Evolutionary conservation across 2,888 invertebrate species (phyloP).

Genomic region (Scaptomyza polygonia): DNA sequence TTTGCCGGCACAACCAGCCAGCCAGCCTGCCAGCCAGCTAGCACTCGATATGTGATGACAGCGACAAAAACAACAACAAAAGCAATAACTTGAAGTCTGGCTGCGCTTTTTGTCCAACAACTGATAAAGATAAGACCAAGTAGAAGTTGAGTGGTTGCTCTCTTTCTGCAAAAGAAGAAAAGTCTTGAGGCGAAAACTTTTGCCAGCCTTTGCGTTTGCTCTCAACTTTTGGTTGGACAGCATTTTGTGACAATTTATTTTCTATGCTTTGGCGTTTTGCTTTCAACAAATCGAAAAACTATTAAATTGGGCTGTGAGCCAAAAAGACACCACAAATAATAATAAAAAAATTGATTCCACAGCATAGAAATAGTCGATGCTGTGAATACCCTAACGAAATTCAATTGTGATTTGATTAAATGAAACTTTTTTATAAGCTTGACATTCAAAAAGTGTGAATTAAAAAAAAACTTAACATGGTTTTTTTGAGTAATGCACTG

Average conservation of each 20-base stretch:
- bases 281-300: conserved; percentile 80
- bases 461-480: too few relatives aligned
- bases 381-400: conserved; percentile 32
- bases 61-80: conserved; percentile 22
- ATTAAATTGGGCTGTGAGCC: conserved; percentile 79
- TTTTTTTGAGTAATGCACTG: neutral
- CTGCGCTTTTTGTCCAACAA: conserved; percentile 58
- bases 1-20: conserved; percentile 5
- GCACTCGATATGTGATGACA: conserved; percentile 57
- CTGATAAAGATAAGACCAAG: conserved; percentile 72
- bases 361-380: conserved; percentile 10
- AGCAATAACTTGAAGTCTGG: conserved; percentile 14
- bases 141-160: conserved; percentile 43
- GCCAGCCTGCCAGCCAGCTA: conserved; percentile 9
- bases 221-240: conserved; percentile 41
- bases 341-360: conserved; percentile 7
- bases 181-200: conserved; percentile 61
- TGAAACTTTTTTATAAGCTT: too few relatives aligned
- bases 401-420: too few relatives aligned
- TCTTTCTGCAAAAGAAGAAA: conserved; percentile 18
- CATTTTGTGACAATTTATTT: conserved; percentile 79
- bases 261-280: conserved; percentile 75
- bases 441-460: too few relatives aligned
- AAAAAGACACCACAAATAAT: conserved; percentile 36
- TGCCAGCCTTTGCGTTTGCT: conserved; percentile 56